These are phyloP conservation scores for Agrochola macilenta DNA, from an alignment of 2,888 invertebrate species.

Conservation along the genomic window DNA sequence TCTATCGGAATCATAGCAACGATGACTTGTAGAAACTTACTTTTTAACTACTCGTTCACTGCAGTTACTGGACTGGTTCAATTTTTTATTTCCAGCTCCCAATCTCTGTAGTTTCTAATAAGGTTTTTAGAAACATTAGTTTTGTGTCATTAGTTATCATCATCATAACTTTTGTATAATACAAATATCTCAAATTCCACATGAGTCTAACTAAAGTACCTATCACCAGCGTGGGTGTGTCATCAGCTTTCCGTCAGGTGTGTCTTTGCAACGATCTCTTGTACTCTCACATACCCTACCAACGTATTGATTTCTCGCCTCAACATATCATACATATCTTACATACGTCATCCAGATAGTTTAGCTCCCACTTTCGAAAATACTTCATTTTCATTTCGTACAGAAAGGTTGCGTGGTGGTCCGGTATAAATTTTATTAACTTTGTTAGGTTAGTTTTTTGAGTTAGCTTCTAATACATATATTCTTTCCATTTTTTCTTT, in stretches of 20 bases:
- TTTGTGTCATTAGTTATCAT: too few relatives aligned
- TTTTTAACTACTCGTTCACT: background rate
- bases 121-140: background rate
- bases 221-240: background rate
- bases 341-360: background rate
- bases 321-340: too few relatives aligned
- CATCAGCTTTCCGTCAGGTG: background rate
- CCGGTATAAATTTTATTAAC: too few relatives aligned
- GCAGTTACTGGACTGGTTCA: background rate
- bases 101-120: background rate
- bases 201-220: background rate
- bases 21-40: background rate
- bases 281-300: background rate
- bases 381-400: too few relatives aligned
- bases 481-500: too few relatives aligned
- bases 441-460: too few relatives aligned
- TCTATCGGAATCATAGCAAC: background rate
- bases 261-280: background rate
- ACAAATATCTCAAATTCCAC: background rate
- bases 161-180: background rate
- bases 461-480: too few relatives aligned
- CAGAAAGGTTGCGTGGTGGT: too few relatives aligned
- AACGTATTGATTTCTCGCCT: background rate
- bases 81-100: background rate
- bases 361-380: background rate